Evolutionary conservation across 2,888 invertebrate species (phyloP), one percentile per base, ranked within the genome.

Genomic region (Aradus depressus): DNA sequence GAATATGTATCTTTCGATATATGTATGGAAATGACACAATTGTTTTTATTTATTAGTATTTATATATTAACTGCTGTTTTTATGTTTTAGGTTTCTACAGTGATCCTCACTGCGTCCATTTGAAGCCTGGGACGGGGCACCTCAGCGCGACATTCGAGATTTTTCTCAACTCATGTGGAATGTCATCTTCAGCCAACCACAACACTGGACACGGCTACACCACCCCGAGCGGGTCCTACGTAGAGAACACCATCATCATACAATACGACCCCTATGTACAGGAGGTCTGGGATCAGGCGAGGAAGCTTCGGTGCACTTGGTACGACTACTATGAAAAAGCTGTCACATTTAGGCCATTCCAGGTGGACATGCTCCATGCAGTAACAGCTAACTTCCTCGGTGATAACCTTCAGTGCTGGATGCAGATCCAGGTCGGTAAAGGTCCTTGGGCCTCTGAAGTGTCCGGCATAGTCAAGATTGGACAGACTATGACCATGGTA

Each of bases 401-500:
- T 1, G 92, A 93, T 63, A 93, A 93, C 64, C 90, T 92, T 2
- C 91, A 91, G 16, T 92, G 92, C 70, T 93, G 92, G 92, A 92
- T 93, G 92, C 91, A 92, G 66, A 92, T 93, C 59, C 92, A 93
- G 73, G 89, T 90, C 3, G 91, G 90, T 34, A 90, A 89, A 66
- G 90, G 91, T 19, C 92, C 92, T 0, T 93, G 92, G 91, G 91
- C 92, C 8, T 89, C 90, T 0, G 92, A 92, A 70, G 92, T 92
- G 1, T 89, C 90, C 0, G 92, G 92, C 0, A 72, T 93, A 43
- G 92, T 92, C 0, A 92, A 92, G 70, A 92, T 92, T 51, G 92
- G 92, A 1, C 92, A 92, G 67, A 92, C 92, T 0, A 91, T 93
- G 91, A 93, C 92, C 12, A 92, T 92, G 91, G 92, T 92, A 2